Evolutionary conservation across 2,888 invertebrate species (phyloP).

Genomic region (Cheilosia variabilis): DNA sequence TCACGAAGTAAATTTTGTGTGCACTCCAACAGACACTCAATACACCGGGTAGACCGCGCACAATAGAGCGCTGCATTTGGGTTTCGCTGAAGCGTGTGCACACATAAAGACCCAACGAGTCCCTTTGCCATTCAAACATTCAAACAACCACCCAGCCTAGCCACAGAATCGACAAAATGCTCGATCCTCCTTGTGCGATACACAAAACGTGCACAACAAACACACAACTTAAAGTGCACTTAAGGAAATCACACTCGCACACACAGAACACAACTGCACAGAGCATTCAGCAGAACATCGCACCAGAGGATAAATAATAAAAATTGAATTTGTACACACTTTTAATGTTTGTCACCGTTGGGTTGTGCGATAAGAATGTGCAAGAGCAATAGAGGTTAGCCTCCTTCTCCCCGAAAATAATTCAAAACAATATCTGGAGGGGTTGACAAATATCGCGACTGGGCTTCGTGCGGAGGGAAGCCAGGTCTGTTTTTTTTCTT

Average conservation of each 20-base stretch:
- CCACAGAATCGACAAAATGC: conserved; percentile 12
- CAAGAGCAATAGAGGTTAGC: conserved; percentile 11
- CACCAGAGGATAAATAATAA: conserved; percentile 59
- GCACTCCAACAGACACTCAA: conserved; percentile 7
- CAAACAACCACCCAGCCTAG: conserved; percentile 1
- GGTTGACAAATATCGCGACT: conserved; percentile 64
- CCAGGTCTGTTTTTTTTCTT: conserved; percentile 16
- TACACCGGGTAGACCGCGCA: background rate
- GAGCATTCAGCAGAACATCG: conserved; percentile 48
- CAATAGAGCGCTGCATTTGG: conserved; percentile 41
- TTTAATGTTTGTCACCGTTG: conserved; percentile 70
- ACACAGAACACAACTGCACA: conserved; percentile 28
- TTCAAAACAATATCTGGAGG: conserved; percentile 66
- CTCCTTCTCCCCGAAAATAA: conserved; percentile 9
- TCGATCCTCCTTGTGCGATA: conserved; percentile 14
- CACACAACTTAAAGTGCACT: conserved; percentile 71
- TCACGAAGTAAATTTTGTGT: conserved; percentile 34
- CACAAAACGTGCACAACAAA: conserved; percentile 18
- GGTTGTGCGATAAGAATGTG: conserved; percentile 55
- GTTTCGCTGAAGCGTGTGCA: conserved; percentile 63
- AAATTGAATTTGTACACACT: conserved; percentile 69
- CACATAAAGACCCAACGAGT: conserved; percentile 38
- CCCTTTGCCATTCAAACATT: conserved; percentile 22
- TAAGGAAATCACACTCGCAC: conserved; percentile 54
- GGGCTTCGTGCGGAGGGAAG: conserved; percentile 26